Evolutionary conservation across 2,797 vertebrate genomes (phyloP).

Genomic region (Moxostoma hubbsi): DNA sequence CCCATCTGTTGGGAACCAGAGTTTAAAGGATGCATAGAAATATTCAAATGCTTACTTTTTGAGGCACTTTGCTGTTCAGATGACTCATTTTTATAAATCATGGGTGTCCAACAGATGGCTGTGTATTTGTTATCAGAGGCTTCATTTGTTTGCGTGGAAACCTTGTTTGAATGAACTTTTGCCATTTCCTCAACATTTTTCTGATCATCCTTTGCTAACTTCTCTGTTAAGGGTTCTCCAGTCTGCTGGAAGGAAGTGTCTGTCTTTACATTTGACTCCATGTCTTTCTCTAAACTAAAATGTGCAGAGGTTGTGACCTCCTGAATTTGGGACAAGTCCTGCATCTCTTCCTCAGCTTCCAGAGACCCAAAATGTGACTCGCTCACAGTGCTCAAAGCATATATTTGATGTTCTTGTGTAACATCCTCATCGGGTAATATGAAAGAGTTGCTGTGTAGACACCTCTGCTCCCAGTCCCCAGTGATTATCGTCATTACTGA

Average conservation of each 20-base stretch:
- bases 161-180: slow-evolving; percentile 32
- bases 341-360: slow-evolving; percentile 41
- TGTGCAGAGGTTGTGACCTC: slow-evolving; percentile 42
- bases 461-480: slow-evolving; percentile 66
- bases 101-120: slow-evolving; percentile 57
- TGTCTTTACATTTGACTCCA: slow-evolving; percentile 15
- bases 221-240: not conserved
- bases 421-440: slow-evolving; percentile 40
- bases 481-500: slow-evolving; percentile 68
- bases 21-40: not conserved
- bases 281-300: slow-evolving; percentile 12
- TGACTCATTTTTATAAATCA: slow-evolving; percentile 59
- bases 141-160: slow-evolving; percentile 48
- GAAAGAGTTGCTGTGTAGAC: slow-evolving; percentile 65
- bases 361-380: slow-evolving; percentile 59
- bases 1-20: not conserved
- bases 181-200: not conserved
- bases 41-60: slow-evolving; percentile 15
- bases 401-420: slow-evolving; percentile 44
- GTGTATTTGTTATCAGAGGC: slow-evolving; percentile 53
- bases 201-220: not conserved
- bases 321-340: not conserved
- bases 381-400: slow-evolving; percentile 42
- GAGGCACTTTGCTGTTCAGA: slow-evolving; percentile 56
- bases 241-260: not conserved